These are phyloP conservation scores for Echinometra lucunter DNA, from an alignment of 53 echinoderm and acorn worm species.

Conservation along the genomic window DNA sequence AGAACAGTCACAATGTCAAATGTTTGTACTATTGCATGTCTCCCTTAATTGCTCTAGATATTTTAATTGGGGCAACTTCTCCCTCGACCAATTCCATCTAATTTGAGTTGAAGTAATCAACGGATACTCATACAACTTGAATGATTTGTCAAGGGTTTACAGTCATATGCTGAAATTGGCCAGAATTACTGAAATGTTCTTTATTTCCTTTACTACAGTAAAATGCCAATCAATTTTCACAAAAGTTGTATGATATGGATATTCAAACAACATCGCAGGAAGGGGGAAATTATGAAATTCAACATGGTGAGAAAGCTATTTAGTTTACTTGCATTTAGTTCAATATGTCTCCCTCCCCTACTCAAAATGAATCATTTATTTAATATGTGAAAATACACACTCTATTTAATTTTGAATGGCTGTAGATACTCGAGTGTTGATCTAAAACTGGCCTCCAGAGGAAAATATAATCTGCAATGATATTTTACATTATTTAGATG, in stretches of 20 bases:
- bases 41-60: constrained; percentile 14
- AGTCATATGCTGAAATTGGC: constrained; percentile 6
- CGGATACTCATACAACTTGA: background rate
- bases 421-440: no score
- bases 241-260: background rate
- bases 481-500: no score
- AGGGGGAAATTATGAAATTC: background rate
- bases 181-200: background rate
- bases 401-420: no score
- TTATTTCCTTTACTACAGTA: background rate
- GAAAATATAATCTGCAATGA: no score
- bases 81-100: constrained; percentile 33
- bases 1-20: constrained; percentile 1
- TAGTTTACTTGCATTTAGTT: background rate
- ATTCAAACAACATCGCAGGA: background rate
- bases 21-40: constrained; percentile 29
- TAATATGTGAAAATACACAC: no score
- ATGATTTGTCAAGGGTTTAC: constrained; percentile 3
- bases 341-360: background rate
- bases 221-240: background rate
- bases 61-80: constrained; percentile 36
- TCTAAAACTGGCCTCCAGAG: no score
- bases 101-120: constrained; percentile 7
- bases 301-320: background rate
- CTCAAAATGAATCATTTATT: no score